Conservation (phyloP, 2,888 invertebrate genomes). For the Eubasilissa splendida region DNA sequence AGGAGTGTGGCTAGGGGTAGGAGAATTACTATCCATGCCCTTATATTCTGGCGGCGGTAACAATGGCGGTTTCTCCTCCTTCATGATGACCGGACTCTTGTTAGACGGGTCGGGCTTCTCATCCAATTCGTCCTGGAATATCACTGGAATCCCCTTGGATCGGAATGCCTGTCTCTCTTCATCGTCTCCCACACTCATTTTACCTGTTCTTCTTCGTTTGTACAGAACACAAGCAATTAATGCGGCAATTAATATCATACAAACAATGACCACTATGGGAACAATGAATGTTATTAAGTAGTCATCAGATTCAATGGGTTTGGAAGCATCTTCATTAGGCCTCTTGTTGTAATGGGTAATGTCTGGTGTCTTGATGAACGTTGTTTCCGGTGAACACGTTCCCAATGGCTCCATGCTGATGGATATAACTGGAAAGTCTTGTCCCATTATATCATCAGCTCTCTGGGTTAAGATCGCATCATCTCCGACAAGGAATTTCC, state of each 20-base stretch:
- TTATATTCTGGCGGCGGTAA: slow-evolving; percentile 86
- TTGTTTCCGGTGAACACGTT: slow-evolving; percentile 60
- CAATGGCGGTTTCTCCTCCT: slow-evolving; percentile 95
- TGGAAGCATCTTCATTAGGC: slow-evolving; percentile 62
- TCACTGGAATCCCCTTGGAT: slow-evolving; percentile 92
- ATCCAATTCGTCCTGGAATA: slow-evolving; percentile 97
- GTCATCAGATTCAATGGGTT: slow-evolving; percentile 69
- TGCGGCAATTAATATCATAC: slow-evolving; percentile 90
- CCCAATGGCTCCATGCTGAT: slow-evolving; percentile 76
- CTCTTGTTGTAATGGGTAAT: slow-evolving; percentile 43
- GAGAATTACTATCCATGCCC: slow-evolving; percentile 65
- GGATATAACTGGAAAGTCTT: slow-evolving; percentile 80
- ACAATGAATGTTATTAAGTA: slow-evolving; percentile 89
- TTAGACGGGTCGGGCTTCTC: slow-evolving; percentile 92
- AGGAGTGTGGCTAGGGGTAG: slow-evolving; percentile 72
- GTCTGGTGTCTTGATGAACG: slow-evolving; percentile 52
- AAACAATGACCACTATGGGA: slow-evolving; percentile 89
- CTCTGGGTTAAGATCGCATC: slow-evolving; percentile 73
- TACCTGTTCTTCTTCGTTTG: slow-evolving; percentile 86
- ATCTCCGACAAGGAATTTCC: slow-evolving; percentile 80
- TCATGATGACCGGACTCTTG: slow-evolving; percentile 93
- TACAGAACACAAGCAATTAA: slow-evolving; percentile 92
- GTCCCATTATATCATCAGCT: slow-evolving; percentile 79
- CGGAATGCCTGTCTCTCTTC: slow-evolving; percentile 88
- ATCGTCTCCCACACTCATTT: slow-evolving; percentile 82